These are phyloP conservation scores for Ophioninae sp. DNA, from an alignment of 2,888 invertebrate species.

Conservation along the genomic window DNA sequence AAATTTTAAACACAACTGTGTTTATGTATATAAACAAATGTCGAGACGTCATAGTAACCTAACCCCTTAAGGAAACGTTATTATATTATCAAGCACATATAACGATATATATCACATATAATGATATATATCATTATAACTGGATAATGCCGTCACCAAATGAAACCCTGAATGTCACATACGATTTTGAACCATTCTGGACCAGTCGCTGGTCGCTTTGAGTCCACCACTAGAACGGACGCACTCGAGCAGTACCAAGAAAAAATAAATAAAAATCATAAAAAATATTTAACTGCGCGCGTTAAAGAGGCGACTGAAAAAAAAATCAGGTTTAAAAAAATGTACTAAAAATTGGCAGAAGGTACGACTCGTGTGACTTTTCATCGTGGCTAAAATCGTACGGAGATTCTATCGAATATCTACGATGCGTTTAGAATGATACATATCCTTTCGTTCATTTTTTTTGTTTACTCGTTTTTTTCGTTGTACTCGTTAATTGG, in stretches of 20 bases:
- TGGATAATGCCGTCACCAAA: constrained; percentile 50
- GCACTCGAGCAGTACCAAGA: background rate
- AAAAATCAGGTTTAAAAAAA: background rate
- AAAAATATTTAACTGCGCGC: too few species aligned
- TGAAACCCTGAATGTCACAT: constrained; percentile 55
- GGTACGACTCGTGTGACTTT: background rate
- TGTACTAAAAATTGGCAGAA: background rate
- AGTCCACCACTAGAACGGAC: background rate
- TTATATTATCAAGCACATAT: background rate
- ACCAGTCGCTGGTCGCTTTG: background rate
- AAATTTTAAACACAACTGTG: too few species aligned
- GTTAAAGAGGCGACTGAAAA: background rate
- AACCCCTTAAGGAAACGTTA: background rate
- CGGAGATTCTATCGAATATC: constrained; percentile 64
- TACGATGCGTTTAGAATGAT: background rate
- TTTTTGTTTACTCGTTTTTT: background rate
- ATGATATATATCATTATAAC: background rate
- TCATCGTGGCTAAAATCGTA: constrained; percentile 63
- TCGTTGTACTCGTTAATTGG: constrained; percentile 54
- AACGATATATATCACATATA: background rate
- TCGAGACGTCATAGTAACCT: too few species aligned
- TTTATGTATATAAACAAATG: too few species aligned
- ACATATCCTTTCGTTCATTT: background rate
- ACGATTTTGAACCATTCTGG: constrained; percentile 54
- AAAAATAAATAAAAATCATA: background rate